phyloP scores from a whole-genome alignment of 2,797 vertebrate genomes.

The Clarias fuscus region DNA sequence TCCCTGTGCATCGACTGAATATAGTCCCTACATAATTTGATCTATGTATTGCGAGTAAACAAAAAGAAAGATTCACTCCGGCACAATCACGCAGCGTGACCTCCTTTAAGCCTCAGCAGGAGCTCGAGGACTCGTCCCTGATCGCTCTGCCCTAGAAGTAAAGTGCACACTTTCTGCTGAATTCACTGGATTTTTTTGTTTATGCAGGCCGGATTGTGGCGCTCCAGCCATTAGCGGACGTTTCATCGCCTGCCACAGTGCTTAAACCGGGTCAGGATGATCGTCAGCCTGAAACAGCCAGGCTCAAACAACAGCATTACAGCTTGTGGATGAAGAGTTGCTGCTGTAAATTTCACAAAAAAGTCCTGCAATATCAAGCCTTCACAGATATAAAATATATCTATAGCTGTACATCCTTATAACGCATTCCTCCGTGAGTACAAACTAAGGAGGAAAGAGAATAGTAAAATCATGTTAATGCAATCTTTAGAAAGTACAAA shows the following conservation, averaged over 20 bases:
- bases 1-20: neutral
- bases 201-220: constrained; percentile 61
- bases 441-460: neutral
- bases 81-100: constrained; percentile 35
- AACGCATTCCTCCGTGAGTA: neutral
- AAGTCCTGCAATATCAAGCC: neutral
- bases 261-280: constrained; percentile 56
- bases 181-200: constrained; percentile 61
- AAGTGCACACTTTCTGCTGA: constrained; percentile 53
- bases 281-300: neutral
- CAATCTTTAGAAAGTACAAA: constrained; percentile 5
- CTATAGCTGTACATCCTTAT: neutral
- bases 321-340: neutral
- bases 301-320: too few species aligned
- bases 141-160: constrained; percentile 43
- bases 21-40: constrained; percentile 16
- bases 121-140: constrained; percentile 39
- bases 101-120: constrained; percentile 42
- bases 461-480: neutral
- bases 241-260: constrained; percentile 18
- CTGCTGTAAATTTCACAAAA: neutral
- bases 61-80: neutral
- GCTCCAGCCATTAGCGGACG: constrained; percentile 57
- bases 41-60: neutral
- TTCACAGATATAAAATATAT: neutral